Conservation (phyloP, 2,888 invertebrate genomes). For the Ophion slaviceki region DNA sequence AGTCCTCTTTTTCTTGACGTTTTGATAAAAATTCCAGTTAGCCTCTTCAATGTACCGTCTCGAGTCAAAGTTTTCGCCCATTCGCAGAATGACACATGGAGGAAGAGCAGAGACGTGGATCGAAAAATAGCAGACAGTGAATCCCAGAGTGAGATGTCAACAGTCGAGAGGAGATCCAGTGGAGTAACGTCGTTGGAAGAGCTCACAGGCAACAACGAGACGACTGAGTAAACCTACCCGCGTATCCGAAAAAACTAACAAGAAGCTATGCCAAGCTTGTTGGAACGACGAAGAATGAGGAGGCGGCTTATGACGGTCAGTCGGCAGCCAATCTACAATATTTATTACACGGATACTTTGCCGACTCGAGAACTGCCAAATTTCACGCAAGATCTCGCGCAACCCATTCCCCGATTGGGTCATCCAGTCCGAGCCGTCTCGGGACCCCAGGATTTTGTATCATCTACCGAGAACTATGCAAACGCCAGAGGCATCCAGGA, state of each 20-base stretch:
- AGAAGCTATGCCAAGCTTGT: conserved; percentile 63
- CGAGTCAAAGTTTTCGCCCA: conserved; percentile 37
- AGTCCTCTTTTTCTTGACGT: conserved; percentile 39
- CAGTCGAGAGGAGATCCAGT: conserved; percentile 51
- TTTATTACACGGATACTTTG: conserved; percentile 64
- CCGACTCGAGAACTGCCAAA: conserved; percentile 58
- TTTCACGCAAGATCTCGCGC: conserved; percentile 49
- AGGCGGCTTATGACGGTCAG: conserved; percentile 45
- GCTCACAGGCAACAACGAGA: conserved; percentile 71
- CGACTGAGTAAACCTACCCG: conserved; percentile 56
- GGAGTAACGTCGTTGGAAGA: conserved; percentile 66
- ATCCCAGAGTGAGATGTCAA: conserved; percentile 65
- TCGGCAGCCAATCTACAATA: conserved; percentile 66
- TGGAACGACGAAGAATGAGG: conserved; percentile 67
- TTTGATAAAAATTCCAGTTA: conserved; percentile 61
- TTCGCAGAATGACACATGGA: conserved; percentile 53
- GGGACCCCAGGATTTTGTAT: background rate
- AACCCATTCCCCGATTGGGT: conserved; percentile 58
- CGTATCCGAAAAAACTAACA: background rate
- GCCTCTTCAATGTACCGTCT: conserved; percentile 51
- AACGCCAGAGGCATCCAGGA: background rate
- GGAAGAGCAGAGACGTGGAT: conserved; percentile 7
- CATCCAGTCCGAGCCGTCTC: conserved; percentile 16
- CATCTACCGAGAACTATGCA: background rate
- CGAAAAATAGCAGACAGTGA: conserved; percentile 51